A percentile compares a stretch with the other conserved stretches of the same genome.
These are phyloP conservation scores for Elegia similella DNA, from an alignment of 2,888 invertebrate genomes.

Conservation along the genomic window DNA sequence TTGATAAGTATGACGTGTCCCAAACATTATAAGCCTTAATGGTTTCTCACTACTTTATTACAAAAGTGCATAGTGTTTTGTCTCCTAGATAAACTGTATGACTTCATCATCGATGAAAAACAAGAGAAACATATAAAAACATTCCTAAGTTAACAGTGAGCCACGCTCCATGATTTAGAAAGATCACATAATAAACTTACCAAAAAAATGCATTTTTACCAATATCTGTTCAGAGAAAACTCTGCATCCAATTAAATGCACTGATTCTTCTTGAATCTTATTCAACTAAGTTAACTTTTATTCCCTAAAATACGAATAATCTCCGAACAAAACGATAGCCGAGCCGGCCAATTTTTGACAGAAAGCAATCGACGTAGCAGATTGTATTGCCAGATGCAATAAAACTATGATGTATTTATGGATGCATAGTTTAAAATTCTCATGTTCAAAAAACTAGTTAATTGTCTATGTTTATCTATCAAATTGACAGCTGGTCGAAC, in stretches of 20 bases:
- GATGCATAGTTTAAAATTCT: background rate
- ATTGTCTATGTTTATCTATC: background rate
- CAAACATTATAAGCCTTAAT: slow-evolving; percentile 21
- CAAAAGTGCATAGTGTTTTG: background rate
- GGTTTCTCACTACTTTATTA: background rate
- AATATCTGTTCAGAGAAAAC: slow-evolving; percentile 29
- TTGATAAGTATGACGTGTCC: slow-evolving; percentile 62
- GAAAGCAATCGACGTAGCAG: slow-evolving; percentile 61
- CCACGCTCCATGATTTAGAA: background rate
- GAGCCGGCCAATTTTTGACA: slow-evolving; percentile 53
- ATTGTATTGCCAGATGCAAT: slow-evolving; percentile 33
- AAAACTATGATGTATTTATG: background rate
- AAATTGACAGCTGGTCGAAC: background rate
- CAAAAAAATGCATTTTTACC: slow-evolving; percentile 49
- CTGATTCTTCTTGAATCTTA: background rate
- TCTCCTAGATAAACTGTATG: background rate
- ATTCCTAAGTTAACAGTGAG: background rate
- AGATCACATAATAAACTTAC: slow-evolving; percentile 43
- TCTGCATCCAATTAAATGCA: slow-evolving; percentile 25
- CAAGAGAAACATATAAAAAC: slow-evolving; percentile 5
- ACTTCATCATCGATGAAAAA: background rate
- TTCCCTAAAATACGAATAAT: background rate
- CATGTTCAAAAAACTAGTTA: background rate
- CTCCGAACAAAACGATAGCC: slow-evolving; percentile 23
- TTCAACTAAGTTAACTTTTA: background rate